Percentiles rank a stretch among this genome's conserved stretches.
Conservation (phyloP, 2,888 invertebrate species). For the Drosophila nigricruria region DNA sequence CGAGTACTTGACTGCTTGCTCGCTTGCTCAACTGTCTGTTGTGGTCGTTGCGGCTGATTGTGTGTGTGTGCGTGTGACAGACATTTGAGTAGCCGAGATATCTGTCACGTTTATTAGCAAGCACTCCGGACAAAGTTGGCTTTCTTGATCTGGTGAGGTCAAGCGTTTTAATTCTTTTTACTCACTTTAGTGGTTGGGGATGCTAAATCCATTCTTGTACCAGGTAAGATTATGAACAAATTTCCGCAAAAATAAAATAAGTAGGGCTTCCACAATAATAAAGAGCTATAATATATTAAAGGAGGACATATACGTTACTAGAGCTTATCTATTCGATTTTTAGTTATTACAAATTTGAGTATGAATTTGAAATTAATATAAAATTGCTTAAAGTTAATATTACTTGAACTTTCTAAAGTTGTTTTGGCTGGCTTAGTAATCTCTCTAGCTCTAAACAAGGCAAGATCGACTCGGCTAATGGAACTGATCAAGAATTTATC, state of each 20-base stretch:
- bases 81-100: constrained; percentile 51
- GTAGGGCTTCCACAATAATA: no score
- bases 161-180: constrained; percentile 23
- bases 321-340: no score
- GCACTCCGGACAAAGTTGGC: constrained; percentile 13
- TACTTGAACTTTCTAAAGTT: background rate
- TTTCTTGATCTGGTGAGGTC: constrained; percentile 19
- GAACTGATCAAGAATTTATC: background rate
- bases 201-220: constrained; percentile 1
- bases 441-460: background rate
- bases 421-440: background rate
- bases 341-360: background rate
- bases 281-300: no score
- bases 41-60: constrained; percentile 29
- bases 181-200: constrained; percentile 3
- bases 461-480: background rate
- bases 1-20: constrained; percentile 22
- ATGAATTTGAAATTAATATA: background rate
- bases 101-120: constrained; percentile 62
- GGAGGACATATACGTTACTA: no score
- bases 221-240: background rate
- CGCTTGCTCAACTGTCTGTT: constrained; percentile 26
- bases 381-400: no score
- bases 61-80: constrained; percentile 22
- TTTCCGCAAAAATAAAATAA: no score